Percentiles rank a stretch among this genome's conserved stretches.
phyloP scores from a whole-genome alignment of 1,140 invertebrate genomes.

The Oncopeltus fasciatus region DNA sequence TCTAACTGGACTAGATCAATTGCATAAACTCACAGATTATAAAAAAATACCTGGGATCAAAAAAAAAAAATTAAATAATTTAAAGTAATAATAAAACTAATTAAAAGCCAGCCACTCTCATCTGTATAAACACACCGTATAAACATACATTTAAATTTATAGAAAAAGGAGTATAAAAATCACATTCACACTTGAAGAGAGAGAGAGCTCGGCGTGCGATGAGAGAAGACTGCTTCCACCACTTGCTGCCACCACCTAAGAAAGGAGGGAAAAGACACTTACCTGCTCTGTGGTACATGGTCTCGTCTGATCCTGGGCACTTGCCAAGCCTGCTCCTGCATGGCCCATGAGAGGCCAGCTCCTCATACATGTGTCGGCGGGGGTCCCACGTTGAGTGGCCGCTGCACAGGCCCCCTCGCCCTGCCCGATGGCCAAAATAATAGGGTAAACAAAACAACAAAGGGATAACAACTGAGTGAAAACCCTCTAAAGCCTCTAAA shows the following conservation, averaged over 20 bases:
- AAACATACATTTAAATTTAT: not conserved
- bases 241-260: too few relatives aligned
- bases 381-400: constrained; percentile 62
- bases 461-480: not conserved
- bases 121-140: not conserved
- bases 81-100: too few relatives aligned
- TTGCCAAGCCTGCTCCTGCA: constrained; percentile 39
- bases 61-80: too few relatives aligned
- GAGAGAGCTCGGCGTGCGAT: not conserved
- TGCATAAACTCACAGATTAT: too few relatives aligned
- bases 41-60: too few relatives aligned
- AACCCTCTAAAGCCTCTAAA: not conserved
- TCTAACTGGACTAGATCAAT: too few relatives aligned
- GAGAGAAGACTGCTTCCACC: constrained; percentile 17
- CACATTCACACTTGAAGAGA: constrained; percentile 2
- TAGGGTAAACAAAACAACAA: constrained; percentile 11
- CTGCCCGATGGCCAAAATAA: constrained; percentile 12
- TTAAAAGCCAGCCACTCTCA: too few relatives aligned
- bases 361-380: constrained; percentile 71
- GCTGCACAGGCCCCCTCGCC: constrained; percentile 23
- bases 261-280: constrained; percentile 11
- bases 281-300: constrained; percentile 31
- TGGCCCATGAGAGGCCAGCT: constrained; percentile 46
- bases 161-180: constrained; percentile 2
- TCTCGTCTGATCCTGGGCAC: constrained; percentile 41